phyloP scores from a whole-genome alignment of 35 echinoderm and acorn worm species.

The Lytechinus variegatus region DNA sequence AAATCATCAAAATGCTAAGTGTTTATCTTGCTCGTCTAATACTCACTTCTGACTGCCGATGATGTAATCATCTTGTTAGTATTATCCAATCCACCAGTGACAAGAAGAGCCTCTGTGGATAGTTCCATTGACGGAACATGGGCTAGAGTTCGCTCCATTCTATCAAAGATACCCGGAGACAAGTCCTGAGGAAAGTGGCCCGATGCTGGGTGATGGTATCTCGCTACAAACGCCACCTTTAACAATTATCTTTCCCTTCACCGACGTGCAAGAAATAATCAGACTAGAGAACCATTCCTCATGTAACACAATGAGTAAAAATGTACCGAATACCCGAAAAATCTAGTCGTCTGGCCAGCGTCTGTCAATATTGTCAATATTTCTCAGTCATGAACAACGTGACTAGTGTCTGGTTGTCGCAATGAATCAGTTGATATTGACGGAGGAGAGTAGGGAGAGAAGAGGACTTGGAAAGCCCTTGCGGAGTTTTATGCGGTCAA shows the following conservation, averaged over 20 bases:
- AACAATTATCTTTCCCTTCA: conserved; percentile 15
- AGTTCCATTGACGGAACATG: conserved; percentile 46
- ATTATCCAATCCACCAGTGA: conserved; percentile 49
- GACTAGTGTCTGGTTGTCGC: not conserved
- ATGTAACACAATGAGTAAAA: not conserved
- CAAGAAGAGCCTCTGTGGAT: conserved; percentile 36
- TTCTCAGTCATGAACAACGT: not conserved
- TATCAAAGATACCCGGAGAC: conserved; percentile 37
- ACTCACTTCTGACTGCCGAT: conserved; percentile 46
- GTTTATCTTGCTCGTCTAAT: not conserved
- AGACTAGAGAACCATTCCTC: not conserved
- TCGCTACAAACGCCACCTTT: conserved; percentile 30
- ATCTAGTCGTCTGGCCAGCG: not conserved
- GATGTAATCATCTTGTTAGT: conserved; percentile 45
- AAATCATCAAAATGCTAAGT: no score
- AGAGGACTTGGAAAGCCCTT: not conserved
- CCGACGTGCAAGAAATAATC: not conserved
- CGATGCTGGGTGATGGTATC: not conserved
- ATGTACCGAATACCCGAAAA: not conserved
- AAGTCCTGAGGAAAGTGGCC: not conserved
- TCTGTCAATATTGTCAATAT: conserved; percentile 40
- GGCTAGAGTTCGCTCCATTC: conserved; percentile 41
- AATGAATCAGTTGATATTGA: conserved; percentile 28
- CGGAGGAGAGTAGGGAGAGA: not conserved
- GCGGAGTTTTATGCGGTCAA: conserved; percentile 26